Conservation (phyloP, 2,888 invertebrate species). For the Drosophila atripex region DNA sequence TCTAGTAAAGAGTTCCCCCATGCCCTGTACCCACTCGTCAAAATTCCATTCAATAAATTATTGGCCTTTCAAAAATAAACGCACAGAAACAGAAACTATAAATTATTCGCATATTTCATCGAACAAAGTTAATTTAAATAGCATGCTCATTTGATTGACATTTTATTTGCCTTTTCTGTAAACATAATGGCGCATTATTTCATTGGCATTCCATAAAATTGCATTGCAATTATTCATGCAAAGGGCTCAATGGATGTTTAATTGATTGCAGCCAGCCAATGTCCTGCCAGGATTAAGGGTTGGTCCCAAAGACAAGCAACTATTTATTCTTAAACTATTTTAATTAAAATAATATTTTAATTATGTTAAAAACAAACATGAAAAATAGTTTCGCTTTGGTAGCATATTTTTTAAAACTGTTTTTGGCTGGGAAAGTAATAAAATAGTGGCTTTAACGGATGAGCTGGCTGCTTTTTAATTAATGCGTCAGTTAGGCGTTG, state of each 20-base stretch:
- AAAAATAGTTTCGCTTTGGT: conserved; percentile 16
- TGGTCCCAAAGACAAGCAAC: not conserved
- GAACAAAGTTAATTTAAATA: conserved; percentile 27
- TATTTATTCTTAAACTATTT: not conserved
- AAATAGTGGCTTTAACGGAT: conserved; percentile 47
- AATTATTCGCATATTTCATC: conserved; percentile 17
- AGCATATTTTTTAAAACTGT: conserved; percentile 30
- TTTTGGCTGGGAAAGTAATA: conserved; percentile 17
- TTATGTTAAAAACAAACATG: not conserved
- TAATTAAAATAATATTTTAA: conserved; percentile 14
- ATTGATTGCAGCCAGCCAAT: conserved; percentile 31
- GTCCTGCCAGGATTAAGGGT: not conserved
- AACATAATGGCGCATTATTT: conserved; percentile 34
- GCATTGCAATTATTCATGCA: conserved; percentile 40
- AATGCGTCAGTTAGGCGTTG: conserved; percentile 46
- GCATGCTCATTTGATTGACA: conserved; percentile 38
- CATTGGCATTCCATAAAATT: conserved; percentile 19
- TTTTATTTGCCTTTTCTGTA: conserved; percentile 29
- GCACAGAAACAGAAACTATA: conserved; percentile 5
- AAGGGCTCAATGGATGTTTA: conserved; percentile 11
- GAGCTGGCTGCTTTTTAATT: conserved; percentile 55
- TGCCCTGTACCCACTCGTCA: too few species aligned
- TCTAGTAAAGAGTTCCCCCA: too few species aligned
- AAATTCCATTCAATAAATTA: conserved; percentile 16
- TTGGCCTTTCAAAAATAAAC: conserved; percentile 21